These are phyloP conservation scores for Trichoplusia ni DNA, from an alignment of 1,140 invertebrate genomes.

Conservation along the genomic window DNA sequence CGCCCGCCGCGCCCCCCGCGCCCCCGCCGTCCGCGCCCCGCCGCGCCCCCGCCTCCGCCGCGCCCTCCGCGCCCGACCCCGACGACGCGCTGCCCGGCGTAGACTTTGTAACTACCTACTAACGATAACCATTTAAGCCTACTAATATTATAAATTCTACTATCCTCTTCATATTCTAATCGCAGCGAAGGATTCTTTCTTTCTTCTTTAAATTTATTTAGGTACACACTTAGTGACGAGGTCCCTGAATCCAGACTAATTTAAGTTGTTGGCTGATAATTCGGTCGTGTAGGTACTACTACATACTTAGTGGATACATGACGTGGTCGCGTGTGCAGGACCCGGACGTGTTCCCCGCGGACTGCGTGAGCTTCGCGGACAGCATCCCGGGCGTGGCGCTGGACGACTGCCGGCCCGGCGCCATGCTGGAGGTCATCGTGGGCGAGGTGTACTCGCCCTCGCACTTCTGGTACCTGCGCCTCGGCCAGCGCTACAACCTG, in stretches of 20 bases:
- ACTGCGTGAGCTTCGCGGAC: conserved; percentile 66
- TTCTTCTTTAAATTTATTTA: too few species aligned
- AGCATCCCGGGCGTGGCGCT: conserved; percentile 47
- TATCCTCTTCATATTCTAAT: too few species aligned
- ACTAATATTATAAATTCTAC: too few species aligned
- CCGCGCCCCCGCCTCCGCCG: conserved; percentile 5
- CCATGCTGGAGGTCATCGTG: conserved; percentile 58
- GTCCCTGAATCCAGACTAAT: too few species aligned
- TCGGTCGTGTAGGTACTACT: too few species aligned
- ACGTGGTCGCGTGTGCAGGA: conserved; percentile 43
- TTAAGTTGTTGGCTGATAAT: too few species aligned
- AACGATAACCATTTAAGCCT: too few species aligned
- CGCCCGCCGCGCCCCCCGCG: conserved; percentile 6
- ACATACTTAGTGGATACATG: too few species aligned
- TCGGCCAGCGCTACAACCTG: conserved; percentile 53
- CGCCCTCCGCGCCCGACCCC: conserved; percentile 30
- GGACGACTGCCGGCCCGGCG: conserved; percentile 39
- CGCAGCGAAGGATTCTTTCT: too few species aligned
- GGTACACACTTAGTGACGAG: too few species aligned
- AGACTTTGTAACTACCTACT: conserved; percentile 44
- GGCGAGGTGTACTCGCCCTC: conserved; percentile 73
- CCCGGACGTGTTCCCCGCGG: conserved; percentile 65
- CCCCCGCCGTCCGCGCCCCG: conserved; percentile 9
- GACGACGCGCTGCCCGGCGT: conserved; percentile 63
- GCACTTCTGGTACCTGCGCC: conserved; percentile 68